These are phyloP conservation scores for Keiferia lycopersicella DNA, from an alignment of 2,888 invertebrate species.

Conservation along the genomic window DNA sequence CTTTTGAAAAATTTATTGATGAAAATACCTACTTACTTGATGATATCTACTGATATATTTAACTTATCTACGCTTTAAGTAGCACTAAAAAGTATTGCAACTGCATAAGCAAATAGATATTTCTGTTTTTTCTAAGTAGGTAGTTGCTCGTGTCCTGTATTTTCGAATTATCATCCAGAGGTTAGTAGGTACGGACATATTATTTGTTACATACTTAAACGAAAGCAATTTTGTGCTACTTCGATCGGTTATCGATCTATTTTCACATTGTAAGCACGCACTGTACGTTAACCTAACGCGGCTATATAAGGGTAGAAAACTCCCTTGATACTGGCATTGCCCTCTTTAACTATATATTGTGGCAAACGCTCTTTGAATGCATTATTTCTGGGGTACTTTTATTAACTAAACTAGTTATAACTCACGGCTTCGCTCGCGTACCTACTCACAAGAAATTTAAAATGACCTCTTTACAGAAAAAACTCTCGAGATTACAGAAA, in stretches of 20 bases:
- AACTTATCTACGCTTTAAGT: not conserved
- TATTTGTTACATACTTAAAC: too few relatives aligned
- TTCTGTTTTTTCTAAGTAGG: too few relatives aligned
- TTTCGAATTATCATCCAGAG: too few relatives aligned
- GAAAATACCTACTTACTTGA: too few relatives aligned
- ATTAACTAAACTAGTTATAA: not conserved
- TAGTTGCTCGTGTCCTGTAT: too few relatives aligned
- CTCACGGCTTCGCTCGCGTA: too few relatives aligned
- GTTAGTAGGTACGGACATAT: too few relatives aligned
- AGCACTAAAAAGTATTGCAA: too few relatives aligned
- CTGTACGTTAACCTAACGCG: conserved; percentile 30
- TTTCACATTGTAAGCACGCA: conserved; percentile 32
- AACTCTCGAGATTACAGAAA: too few relatives aligned
- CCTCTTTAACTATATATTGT: conserved; percentile 40
- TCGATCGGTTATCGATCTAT: not conserved
- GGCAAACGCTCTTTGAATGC: not conserved
- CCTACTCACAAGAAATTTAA: too few relatives aligned
- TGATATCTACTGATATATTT: not conserved
- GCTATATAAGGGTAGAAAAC: conserved; percentile 46
- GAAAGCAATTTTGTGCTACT: not conserved
- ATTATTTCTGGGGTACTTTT: not conserved
- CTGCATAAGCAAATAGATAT: too few relatives aligned
- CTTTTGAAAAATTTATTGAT: not conserved
- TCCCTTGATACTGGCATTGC: conserved; percentile 53
- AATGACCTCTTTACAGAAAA: too few relatives aligned